phyloP scores from a whole-genome alignment of 2,797 vertebrate genomes.

The Halcyon chelicuti region DNA sequence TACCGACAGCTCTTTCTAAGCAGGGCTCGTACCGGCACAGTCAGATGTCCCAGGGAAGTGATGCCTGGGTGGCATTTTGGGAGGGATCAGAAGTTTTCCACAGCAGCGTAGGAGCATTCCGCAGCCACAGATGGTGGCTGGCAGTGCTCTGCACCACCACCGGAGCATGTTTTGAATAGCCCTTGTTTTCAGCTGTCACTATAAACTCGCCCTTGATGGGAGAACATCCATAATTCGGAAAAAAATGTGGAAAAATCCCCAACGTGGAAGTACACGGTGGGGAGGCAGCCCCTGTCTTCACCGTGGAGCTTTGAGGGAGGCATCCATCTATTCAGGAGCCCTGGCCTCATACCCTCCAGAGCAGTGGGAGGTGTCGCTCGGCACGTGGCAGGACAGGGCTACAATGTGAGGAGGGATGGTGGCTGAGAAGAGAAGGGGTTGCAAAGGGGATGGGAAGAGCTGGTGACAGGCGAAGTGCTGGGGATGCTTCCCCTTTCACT shows the following conservation, averaged over 20 bases:
- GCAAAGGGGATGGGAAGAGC: neutral
- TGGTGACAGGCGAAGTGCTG: too few relatives aligned
- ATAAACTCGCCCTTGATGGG: constrained; percentile 40
- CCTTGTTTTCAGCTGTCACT: constrained; percentile 53
- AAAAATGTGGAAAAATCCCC: constrained; percentile 30
- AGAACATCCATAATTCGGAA: constrained; percentile 62
- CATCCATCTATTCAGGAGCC: accelerated
- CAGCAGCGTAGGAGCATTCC: neutral
- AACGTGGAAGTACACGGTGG: neutral
- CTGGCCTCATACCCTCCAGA: accelerated
- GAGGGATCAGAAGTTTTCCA: constrained; percentile 31
- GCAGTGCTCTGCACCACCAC: constrained; percentile 39
- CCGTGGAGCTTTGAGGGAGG: neutral
- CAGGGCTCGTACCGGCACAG: neutral
- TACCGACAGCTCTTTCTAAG: neutral
- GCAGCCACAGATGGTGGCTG: constrained; percentile 54
- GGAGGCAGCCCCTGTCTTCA: neutral
- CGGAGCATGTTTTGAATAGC: constrained; percentile 61
- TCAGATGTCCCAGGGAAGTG: neutral
- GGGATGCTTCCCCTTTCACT: neutral
- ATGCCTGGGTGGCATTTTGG: constrained; percentile 56
- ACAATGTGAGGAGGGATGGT: neutral
- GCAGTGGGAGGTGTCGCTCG: accelerated
- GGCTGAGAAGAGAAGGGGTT: neutral
- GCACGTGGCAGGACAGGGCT: accelerated